Evolutionary conservation across 2,888 invertebrate genomes (phyloP), one percentile per base, ranked within the genome.

Genomic region (Stenolophus ochropezus): DNA sequence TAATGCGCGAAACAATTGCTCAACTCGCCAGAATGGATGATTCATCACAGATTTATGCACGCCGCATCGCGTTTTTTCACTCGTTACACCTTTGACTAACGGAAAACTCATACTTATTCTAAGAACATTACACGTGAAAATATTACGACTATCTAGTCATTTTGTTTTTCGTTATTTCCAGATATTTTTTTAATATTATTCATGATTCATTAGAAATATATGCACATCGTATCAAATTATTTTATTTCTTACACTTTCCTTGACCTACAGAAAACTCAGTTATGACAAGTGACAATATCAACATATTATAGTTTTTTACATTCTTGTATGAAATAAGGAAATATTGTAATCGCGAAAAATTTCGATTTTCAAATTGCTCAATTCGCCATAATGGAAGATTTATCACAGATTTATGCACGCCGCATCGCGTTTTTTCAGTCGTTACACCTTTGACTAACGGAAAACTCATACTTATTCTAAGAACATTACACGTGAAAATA

Each of bases 1-100:
- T 65, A 61, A 65, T 8, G 61, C 23, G 49, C 25, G 49, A 20
- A 77, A 77, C 77, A 77, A 65, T 65, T 77, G 65, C 61, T 77
- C 77, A 77, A 18, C 42, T 33, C 18, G 33, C 49, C 27, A 25
- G 21, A 33, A 56, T 33, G 11, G n/a, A 58, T 76, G 76, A 76
- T 58, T 76, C 76, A 76, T 56, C 33, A 76, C 11, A 11, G 27
- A 76, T 42, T 42, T 42, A 42, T 42, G 33, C 33, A 42, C 33
- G 11, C 33, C 11, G 33, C 33, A 42, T 42, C 33, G 11, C 4
- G 11, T 42, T 42, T 42, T 42, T 42, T 42, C 33, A 42, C 11
- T 42, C 33, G 33, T 11, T 42, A 42, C 33, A 11, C 33, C 11
- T 42, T 6, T 42, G 33, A 42, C 33, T 42, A 42, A 42, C 33